Evolutionary conservation across 1,140 invertebrate genomes (phyloP).

Genomic region (Hypsibius dujardini): DNA sequence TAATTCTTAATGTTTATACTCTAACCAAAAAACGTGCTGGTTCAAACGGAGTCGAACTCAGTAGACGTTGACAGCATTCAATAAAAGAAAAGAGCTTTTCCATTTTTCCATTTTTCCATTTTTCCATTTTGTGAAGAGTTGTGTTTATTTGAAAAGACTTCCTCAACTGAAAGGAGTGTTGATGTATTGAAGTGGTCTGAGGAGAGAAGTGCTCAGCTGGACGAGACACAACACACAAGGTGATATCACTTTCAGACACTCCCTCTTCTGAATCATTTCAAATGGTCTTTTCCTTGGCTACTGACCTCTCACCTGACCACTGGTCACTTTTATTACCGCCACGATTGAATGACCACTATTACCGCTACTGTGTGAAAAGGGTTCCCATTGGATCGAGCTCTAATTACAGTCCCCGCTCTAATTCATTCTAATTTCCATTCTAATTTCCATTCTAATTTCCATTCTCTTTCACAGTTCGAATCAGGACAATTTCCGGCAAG

Average conservation of each 20-base stretch:
- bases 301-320: not conserved
- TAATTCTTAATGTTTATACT: not conserved
- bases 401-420: too few relatives aligned
- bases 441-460: not conserved
- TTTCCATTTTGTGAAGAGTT: too few relatives aligned
- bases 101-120: too few relatives aligned
- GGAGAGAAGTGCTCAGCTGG: not conserved
- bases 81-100: not conserved
- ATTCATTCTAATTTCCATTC: not conserved
- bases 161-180: not conserved
- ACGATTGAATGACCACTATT: too few relatives aligned
- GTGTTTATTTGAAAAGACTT: constrained; percentile 10
- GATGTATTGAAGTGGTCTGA: not conserved
- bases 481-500: constrained; percentile 5
- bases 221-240: too few relatives aligned
- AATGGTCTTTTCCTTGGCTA: not conserved
- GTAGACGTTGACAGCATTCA: not conserved
- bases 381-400: too few relatives aligned
- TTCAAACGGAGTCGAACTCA: not conserved
- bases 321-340: not conserved
- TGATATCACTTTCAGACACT: not conserved
- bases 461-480: too few relatives aligned
- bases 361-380: too few relatives aligned
- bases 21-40: not conserved
- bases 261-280: not conserved